Evolutionary conservation across 1,140 invertebrate species (phyloP).

Genomic region (Hormaphis cornu): DNA sequence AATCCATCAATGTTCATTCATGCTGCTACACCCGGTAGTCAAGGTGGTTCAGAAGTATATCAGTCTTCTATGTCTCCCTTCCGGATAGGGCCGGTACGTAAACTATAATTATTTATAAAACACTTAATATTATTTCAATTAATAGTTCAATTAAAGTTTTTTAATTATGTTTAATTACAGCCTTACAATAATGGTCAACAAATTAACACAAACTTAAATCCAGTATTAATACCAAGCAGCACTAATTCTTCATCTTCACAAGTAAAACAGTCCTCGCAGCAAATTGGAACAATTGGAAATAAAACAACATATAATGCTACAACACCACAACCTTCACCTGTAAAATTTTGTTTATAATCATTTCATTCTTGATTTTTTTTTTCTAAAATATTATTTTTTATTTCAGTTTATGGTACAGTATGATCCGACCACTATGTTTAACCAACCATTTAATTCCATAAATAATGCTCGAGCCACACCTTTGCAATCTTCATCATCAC

Average conservation of each 20-base stretch:
- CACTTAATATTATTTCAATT: background rate
- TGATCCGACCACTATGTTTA: conserved; percentile 19
- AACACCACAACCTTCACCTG: conserved; percentile 42
- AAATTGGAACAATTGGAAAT: conserved; percentile 70
- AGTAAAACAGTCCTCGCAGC: conserved; percentile 73
- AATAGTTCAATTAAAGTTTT: background rate
- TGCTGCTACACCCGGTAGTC: conserved; percentile 4
- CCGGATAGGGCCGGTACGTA: conserved; percentile 2
- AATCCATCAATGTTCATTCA: conserved; percentile 28
- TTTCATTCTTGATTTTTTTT: background rate
- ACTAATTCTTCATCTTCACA: conserved; percentile 76
- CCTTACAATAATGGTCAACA: conserved; percentile 43
- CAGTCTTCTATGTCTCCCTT: conserved; percentile 25
- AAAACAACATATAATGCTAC: conserved; percentile 45
- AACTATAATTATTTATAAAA: background rate
- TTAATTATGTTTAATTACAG: background rate
- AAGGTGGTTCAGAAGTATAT: conserved; percentile 24
- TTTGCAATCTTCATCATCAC: conserved; percentile 10
- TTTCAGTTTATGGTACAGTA: conserved; percentile 21
- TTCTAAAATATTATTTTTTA: background rate
- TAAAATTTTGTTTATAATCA: conserved; percentile 35
- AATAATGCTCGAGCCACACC: conserved; percentile 8
- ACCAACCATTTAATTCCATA: conserved; percentile 9
- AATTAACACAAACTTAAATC: conserved; percentile 70
- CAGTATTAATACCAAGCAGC: conserved; percentile 77